Evolutionary conservation across 2,113 vertebrate species (phyloP).

Genomic region (Python bivittatus): DNA sequence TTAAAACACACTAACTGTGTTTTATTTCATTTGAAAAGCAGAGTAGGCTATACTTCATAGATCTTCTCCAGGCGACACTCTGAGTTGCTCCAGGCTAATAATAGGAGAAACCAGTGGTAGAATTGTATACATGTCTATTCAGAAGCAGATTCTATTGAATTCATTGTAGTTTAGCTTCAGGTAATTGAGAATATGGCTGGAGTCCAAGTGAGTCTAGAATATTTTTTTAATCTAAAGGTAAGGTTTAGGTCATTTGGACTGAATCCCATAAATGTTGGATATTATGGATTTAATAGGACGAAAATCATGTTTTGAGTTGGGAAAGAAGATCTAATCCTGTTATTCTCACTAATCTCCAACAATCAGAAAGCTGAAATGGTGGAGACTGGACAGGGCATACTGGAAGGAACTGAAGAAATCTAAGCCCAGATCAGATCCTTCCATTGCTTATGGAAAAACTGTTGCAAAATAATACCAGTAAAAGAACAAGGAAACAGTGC

Average conservation of each 20-base stretch:
- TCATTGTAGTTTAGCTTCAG: not conserved
- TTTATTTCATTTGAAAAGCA: slow-evolving; percentile 5
- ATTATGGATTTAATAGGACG: not conserved
- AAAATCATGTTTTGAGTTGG: not conserved
- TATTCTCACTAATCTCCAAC: not conserved
- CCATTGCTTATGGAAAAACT: not conserved
- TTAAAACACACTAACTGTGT: not conserved
- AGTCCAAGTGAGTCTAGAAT: not conserved
- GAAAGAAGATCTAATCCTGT: not conserved
- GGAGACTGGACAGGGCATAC: not conserved
- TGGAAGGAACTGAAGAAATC: not conserved
- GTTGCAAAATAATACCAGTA: not conserved
- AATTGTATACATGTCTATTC: not conserved
- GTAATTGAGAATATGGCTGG: not conserved
- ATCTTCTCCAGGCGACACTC: not conserved
- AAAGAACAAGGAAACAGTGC: not conserved
- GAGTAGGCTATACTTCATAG: not conserved
- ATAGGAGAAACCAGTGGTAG: not conserved
- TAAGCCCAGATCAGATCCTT: not conserved
- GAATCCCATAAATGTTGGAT: not conserved
- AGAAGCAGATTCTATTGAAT: not conserved
- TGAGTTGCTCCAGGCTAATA: not conserved
- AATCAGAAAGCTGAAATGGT: not conserved
- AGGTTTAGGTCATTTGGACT: not conserved
- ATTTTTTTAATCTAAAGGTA: not conserved